Conservation (phyloP, 1,140 invertebrate genomes). For the Pararge aegeria region DNA sequence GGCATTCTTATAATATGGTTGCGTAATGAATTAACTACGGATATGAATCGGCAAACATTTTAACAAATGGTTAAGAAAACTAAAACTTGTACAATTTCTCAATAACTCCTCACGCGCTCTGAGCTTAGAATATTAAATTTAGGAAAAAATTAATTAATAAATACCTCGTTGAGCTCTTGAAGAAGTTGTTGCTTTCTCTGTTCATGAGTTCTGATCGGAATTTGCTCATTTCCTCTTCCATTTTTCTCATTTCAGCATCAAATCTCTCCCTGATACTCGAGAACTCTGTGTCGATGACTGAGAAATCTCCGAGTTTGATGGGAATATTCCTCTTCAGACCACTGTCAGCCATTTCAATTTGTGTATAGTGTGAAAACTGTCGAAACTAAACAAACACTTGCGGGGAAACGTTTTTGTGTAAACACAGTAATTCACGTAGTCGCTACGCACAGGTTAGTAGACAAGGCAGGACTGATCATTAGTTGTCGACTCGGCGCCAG, state of each 20-base stretch:
- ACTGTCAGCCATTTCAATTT: constrained; percentile 85
- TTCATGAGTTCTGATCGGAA: constrained; percentile 96
- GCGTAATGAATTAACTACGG: constrained; percentile 26
- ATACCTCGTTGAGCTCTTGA: constrained; percentile 92
- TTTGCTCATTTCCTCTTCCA: constrained; percentile 99
- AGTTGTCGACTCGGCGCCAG: constrained; percentile 74
- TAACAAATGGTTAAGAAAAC: constrained; percentile 20
- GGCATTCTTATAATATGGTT: constrained; percentile 28
- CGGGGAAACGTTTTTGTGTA: constrained; percentile 57
- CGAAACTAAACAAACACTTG: constrained; percentile 75
- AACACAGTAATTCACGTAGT: constrained; percentile 64
- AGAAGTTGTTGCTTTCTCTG: constrained; percentile 93
- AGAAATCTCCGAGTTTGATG: constrained; percentile 96
- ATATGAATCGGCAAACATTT: constrained; percentile 4
- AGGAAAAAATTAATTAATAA: constrained; percentile 40
- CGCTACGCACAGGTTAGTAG: constrained; percentile 61
- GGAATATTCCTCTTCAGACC: constrained; percentile 93
- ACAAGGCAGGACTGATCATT: constrained; percentile 76
- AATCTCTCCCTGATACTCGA: constrained; percentile 97
- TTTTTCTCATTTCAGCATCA: constrained; percentile 97
- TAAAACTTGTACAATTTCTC: background rate
- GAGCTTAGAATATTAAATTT: too few relatives aligned
- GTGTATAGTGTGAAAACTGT: constrained; percentile 51
- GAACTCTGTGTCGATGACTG: constrained; percentile 97
- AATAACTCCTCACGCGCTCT: background rate